These are phyloP conservation scores for Muntiacus muntjak DNA, from an alignment of 2,113 vertebrate genomes.

Conservation along the genomic window DNA sequence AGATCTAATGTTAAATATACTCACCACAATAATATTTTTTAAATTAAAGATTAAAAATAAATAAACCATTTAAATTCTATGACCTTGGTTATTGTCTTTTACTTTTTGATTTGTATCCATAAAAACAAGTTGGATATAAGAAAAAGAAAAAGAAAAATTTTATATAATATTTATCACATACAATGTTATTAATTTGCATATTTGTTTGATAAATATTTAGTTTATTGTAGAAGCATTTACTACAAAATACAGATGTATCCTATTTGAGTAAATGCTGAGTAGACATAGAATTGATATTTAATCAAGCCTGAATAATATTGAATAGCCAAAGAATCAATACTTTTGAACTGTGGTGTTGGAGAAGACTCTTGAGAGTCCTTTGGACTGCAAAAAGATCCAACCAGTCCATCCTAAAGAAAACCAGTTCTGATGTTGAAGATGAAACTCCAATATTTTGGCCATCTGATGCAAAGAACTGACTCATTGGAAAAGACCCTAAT, in stretches of 20 bases:
- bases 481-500: neutral
- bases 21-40: neutral
- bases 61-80: neutral
- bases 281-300: neutral
- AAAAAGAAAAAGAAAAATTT: neutral
- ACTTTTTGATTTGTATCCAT: neutral
- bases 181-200: neutral
- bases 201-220: neutral
- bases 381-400: neutral
- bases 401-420: neutral
- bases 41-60: neutral
- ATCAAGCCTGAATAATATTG: neutral
- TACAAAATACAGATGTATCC: neutral
- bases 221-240: neutral
- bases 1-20: neutral
- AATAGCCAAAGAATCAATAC: neutral
- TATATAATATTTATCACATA: neutral
- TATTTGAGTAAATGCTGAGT: neutral
- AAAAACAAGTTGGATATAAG: neutral
- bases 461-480: neutral
- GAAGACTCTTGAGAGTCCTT: neutral
- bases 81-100: neutral
- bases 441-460: neutral
- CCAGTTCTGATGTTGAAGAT: neutral
- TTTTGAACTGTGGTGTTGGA: neutral